These are phyloP conservation scores for Tillus elongatus DNA, from an alignment of 2,888 invertebrate genomes.

Conservation along the genomic window DNA sequence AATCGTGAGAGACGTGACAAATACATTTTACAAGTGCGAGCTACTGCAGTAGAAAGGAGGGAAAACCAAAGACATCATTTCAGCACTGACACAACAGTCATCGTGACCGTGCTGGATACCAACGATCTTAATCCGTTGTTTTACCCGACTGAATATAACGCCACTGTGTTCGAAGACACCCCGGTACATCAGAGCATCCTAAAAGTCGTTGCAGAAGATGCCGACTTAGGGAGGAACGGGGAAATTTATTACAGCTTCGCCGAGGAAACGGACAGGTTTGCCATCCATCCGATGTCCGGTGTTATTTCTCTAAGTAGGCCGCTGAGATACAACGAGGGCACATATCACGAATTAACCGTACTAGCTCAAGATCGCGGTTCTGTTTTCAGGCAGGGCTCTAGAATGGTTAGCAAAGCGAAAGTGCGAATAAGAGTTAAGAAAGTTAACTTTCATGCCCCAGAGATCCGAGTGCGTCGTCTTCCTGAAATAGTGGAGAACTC, in stretches of 20 bases:
- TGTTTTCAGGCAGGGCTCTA: conserved; percentile 45
- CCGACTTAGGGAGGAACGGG: conserved; percentile 91
- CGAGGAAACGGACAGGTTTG: conserved; percentile 74
- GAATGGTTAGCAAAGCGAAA: conserved; percentile 61
- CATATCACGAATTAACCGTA: conserved; percentile 67
- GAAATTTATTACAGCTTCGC: conserved; percentile 93
- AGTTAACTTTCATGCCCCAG: conserved; percentile 81
- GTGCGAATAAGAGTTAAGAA: conserved; percentile 68
- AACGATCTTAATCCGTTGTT: conserved; percentile 93
- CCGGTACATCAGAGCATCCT: conserved; percentile 73
- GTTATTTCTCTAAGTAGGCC: conserved; percentile 74
- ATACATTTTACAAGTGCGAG: conserved; percentile 71
- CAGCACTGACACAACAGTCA: conserved; percentile 61
- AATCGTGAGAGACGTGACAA: conserved; percentile 86
- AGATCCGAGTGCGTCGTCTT: conserved; percentile 69
- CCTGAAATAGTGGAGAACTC: conserved; percentile 75
- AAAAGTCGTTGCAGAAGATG: conserved; percentile 83
- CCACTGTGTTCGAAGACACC: conserved; percentile 79
- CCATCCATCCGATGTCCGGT: conserved; percentile 88
- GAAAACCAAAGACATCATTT: conserved; percentile 50
- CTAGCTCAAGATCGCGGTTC: conserved; percentile 78
- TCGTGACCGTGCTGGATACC: conserved; percentile 68
- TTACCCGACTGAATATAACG: conserved; percentile 80
- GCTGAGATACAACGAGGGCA: conserved; percentile 60
- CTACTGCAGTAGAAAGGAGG: conserved; percentile 53